These are phyloP conservation scores for Falcunculus frontatus DNA, from an alignment of 2,113 vertebrate genomes.

Conservation along the genomic window DNA sequence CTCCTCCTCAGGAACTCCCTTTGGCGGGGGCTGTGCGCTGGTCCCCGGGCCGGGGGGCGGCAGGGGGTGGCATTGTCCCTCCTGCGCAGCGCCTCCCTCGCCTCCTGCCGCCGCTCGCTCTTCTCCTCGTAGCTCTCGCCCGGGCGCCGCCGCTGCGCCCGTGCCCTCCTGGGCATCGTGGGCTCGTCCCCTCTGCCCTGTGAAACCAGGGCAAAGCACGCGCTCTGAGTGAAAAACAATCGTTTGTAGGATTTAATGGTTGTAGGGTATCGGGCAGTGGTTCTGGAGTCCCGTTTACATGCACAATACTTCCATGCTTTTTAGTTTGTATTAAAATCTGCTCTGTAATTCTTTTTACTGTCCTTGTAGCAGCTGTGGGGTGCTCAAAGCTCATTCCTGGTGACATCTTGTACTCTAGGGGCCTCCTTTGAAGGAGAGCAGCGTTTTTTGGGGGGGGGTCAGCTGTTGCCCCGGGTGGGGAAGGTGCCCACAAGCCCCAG, in stretches of 20 bases:
- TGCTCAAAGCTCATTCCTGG: neutral
- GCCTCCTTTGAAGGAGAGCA: neutral
- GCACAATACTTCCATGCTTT: accelerated
- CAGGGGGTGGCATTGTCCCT: constrained; percentile 44
- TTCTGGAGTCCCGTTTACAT: accelerated
- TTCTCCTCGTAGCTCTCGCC: constrained; percentile 73
- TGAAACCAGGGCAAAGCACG: neutral
- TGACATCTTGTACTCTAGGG: accelerated
- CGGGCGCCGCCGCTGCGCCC: neutral
- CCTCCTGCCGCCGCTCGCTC: constrained; percentile 68
- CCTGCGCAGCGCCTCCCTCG: constrained; percentile 25
- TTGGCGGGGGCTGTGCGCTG: constrained; percentile 34
- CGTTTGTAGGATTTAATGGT: accelerated
- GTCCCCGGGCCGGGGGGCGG: neutral
- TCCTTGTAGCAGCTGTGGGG: neutral
- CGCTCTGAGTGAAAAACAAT: accelerated
- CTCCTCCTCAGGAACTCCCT: constrained; percentile 70
- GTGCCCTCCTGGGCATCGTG: constrained; percentile 16
- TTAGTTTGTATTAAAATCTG: neutral
- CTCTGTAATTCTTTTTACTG: neutral
- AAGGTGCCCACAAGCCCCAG: neutral
- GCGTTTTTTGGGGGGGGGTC: accelerated
- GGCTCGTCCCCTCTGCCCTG: neutral
- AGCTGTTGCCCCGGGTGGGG: neutral
- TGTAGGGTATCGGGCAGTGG: accelerated